Evolutionary conservation across 2,888 invertebrate genomes (phyloP), one percentile per base, ranked within the genome.

Genomic region (Portevinia maculata): DNA sequence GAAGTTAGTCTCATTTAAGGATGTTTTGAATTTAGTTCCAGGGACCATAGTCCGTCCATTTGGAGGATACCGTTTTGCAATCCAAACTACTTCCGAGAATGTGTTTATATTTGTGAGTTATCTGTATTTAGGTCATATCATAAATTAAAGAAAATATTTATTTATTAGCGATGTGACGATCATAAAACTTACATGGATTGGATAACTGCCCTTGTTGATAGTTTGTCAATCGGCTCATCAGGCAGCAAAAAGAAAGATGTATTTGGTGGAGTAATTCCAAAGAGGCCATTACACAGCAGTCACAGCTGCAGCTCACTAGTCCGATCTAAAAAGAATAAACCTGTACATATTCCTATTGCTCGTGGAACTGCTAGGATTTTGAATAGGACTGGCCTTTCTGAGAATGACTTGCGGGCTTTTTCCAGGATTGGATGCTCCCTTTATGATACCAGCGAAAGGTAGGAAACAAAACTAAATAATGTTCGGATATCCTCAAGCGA

Each of bases 21-120:
- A 88, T 83, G 88, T 87, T 19, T 75, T 88, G 19, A 88, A 87
- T 86, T 83, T 88, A 59, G 88, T 88, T 41, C 88, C 88, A 24
- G 88, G 88, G 21, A 88, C 88, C 15, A 79, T 87, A 60, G 86
- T 88, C 21, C 86, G 87, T 28, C 88, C 88, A 0, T 79, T 87
- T 15, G 87, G 87, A 7, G 88, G 87, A 15, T 87, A 86, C 73
- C 86, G 88, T 19, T 88, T 88, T 79, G 88, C 88, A 24, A 88
- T 88, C 41, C 88, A 88, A 83, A 88, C 88, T 5, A 86, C 88
- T 17, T 86, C 88, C 7, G 87, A 88, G 44, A 85, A 85, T 30
- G 86, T 88, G 64, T 88, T 87, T 67, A 88, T 87, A 7, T 88
- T 88, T 84, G 88, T 88, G 84, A 86, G 44, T 53, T 46, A n/a